Evolutionary conservation across 1,140 invertebrate species (phyloP).

Genomic region (Cydia amplana): DNA sequence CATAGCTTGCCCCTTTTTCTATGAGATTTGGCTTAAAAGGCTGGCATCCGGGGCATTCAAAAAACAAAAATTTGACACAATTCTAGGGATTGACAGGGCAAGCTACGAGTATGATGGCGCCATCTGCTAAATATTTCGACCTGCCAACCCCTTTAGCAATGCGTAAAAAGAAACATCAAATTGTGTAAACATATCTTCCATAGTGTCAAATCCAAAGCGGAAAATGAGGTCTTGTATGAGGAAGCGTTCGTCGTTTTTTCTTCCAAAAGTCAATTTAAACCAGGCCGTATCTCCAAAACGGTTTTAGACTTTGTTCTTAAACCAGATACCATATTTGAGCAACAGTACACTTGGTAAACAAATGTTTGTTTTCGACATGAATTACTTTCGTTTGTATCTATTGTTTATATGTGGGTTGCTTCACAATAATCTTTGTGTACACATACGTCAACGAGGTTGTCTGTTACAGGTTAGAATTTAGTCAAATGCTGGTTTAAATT

Average conservation of each 20-base stretch:
- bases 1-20: no score
- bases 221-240: no score
- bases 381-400: slow-evolving; percentile 26
- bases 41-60: no score
- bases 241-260: background rate
- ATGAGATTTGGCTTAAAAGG: no score
- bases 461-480: slow-evolving; percentile 18
- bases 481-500: background rate
- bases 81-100: no score
- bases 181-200: no score
- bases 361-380: slow-evolving; percentile 26
- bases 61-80: no score
- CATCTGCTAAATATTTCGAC: no score
- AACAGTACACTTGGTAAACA: slow-evolving; percentile 23
- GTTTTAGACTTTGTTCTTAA: slow-evolving; percentile 27
- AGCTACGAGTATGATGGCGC: no score
- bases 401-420: slow-evolving; percentile 29
- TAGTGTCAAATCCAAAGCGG: no score
- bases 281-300: slow-evolving; percentile 2
- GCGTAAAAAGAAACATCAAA: no score
- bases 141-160: no score
- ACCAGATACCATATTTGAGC: slow-evolving; percentile 20
- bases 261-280: slow-evolving; percentile 1
- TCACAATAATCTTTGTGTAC: slow-evolving; percentile 24
- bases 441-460: background rate